Conservation (phyloP, 2,797 vertebrate genomes). For the Cacajao melanocephalus region DNA sequence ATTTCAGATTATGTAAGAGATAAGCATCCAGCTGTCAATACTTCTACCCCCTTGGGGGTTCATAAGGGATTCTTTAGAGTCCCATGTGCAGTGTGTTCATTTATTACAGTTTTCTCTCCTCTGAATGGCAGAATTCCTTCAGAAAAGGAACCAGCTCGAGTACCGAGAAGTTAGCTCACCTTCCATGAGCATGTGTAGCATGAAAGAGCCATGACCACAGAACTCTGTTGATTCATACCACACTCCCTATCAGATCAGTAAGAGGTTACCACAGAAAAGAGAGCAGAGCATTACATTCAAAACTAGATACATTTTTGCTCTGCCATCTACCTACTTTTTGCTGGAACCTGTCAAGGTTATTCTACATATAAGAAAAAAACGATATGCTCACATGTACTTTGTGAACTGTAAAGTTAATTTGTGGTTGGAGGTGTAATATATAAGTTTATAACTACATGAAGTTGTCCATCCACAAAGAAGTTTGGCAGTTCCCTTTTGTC, state of each 20-base stretch:
- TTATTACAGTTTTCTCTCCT: neutral
- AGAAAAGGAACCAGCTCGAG: neutral
- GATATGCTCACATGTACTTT: too few species aligned
- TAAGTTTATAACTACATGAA: neutral
- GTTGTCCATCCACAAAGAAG: neutral
- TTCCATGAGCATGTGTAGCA: too few species aligned
- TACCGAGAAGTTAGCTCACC: neutral
- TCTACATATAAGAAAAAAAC: accelerated
- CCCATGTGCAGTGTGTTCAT: neutral
- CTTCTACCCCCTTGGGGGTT: neutral
- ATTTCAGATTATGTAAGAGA: neutral
- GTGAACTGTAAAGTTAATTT: neutral
- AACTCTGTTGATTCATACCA: neutral
- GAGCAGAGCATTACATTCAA: neutral
- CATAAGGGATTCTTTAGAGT: neutral
- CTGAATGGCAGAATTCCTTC: neutral
- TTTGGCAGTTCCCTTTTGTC: neutral
- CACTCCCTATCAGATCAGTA: neutral
- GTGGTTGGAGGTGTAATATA: neutral
- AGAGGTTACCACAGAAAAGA: neutral
- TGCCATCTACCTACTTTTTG: neutral
- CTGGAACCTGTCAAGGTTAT: neutral
- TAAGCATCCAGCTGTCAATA: neutral
- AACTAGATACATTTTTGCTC: neutral
- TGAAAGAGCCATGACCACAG: neutral